Evolutionary conservation across 2,797 vertebrate species (phyloP).

Genomic region (Chelonia mydas): DNA sequence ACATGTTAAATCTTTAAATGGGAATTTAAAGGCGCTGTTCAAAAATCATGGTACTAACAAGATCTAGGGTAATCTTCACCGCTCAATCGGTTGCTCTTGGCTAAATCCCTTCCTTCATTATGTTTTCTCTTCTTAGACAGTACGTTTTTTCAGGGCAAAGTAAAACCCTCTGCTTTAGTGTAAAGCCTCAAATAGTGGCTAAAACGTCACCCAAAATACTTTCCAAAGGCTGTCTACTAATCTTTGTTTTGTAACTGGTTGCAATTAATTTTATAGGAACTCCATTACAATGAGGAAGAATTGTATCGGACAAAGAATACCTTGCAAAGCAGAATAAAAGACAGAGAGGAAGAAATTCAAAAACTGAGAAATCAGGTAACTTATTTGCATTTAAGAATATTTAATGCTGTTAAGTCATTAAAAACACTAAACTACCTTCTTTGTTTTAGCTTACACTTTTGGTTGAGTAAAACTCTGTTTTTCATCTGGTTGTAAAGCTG

Average conservation of each 20-base stretch:
- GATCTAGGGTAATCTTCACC: background rate
- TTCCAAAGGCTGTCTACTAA: background rate
- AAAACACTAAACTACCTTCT: background rate
- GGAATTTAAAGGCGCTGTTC: background rate
- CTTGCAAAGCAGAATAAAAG: conserved; percentile 93
- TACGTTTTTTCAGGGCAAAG: background rate
- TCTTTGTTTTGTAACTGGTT: background rate
- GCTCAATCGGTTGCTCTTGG: background rate
- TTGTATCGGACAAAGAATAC: conserved; percentile 90
- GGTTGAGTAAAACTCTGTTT: background rate
- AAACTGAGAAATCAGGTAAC: conserved; percentile 97
- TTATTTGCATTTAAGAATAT: background rate
- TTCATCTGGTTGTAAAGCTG: background rate
- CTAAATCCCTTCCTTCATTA: background rate
- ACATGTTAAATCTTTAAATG: background rate
- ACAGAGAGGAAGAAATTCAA: conserved; percentile 98
- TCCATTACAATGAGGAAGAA: conserved; percentile 93
- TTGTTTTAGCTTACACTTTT: background rate
- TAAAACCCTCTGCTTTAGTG: background rate
- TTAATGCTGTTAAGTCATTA: background rate
- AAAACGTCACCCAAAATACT: background rate
- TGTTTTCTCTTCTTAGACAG: background rate
- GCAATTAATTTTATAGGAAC: conserved; percentile 83
- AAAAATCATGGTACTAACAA: background rate
- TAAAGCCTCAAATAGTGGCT: background rate